Evolutionary conservation across 2,113 vertebrate species (phyloP).

Genomic region (Xyliphius kryptos): DNA sequence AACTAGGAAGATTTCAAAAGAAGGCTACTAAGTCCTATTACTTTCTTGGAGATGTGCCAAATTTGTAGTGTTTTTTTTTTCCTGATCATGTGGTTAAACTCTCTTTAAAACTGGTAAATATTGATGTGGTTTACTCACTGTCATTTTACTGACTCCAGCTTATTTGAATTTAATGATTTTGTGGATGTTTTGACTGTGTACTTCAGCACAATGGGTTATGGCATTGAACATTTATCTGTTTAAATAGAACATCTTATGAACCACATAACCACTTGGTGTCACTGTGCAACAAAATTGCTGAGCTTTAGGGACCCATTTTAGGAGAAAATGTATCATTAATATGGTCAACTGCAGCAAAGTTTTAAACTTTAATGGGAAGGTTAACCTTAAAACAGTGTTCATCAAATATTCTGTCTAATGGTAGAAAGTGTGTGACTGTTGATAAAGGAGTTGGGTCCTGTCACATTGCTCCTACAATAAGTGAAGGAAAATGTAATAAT

Average conservation of each 20-base stretch:
- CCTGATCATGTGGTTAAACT: slow-evolving; percentile 4
- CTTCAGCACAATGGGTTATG: neutral
- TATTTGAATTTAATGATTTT: neutral
- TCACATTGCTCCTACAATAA: too few relatives aligned
- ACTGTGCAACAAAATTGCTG: neutral
- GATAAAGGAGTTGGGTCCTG: too few relatives aligned
- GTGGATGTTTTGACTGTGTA: neutral
- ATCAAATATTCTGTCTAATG: too few relatives aligned
- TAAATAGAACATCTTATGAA: neutral
- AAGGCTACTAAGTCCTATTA: neutral
- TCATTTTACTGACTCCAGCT: neutral
- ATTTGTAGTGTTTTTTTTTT: slow-evolving; percentile 28
- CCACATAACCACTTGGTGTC: neutral
- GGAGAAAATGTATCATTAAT: neutral
- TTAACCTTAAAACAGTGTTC: too few relatives aligned
- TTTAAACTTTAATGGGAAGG: neutral
- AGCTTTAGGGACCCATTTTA: neutral
- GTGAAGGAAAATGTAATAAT: too few relatives aligned
- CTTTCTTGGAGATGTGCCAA: slow-evolving; percentile 50
- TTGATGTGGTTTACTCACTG: too few relatives aligned
- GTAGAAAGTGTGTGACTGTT: too few relatives aligned
- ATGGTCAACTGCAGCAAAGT: neutral
- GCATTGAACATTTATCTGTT: neutral
- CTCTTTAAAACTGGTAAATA: slow-evolving; percentile 13
- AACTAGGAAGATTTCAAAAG: slow-evolving; percentile 1